Conservation (phyloP, 2,797 vertebrate species). For the Silurus aristotelis region DNA sequence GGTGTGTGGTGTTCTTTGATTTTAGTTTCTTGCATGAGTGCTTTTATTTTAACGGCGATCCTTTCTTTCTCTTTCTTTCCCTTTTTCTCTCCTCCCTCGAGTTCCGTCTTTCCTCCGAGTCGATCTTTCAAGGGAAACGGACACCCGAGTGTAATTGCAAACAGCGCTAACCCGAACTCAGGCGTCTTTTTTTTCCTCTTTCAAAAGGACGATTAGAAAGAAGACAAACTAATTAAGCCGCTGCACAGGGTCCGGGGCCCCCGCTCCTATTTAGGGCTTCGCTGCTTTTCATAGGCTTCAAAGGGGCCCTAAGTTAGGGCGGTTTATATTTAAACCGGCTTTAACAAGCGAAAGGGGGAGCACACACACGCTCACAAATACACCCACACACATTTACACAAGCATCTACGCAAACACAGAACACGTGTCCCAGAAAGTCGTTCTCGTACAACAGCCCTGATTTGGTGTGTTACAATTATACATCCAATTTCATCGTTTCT, state of each 20-base stretch:
- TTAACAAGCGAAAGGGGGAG: conserved; percentile 59
- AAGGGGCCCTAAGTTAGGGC: conserved; percentile 70
- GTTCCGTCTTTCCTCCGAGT: not conserved
- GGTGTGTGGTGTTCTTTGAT: conserved; percentile 43
- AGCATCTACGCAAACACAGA: not conserved
- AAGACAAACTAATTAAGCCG: conserved; percentile 58
- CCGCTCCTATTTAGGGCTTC: conserved; percentile 75
- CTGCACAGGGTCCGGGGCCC: conserved; percentile 57
- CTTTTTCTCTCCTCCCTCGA: not conserved
- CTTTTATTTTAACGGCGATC: conserved; percentile 29
- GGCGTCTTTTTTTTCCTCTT: conserved; percentile 26
- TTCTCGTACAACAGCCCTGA: no score
- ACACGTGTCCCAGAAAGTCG: not conserved
- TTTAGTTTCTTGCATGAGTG: conserved; percentile 42
- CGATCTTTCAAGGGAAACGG: conserved; percentile 47
- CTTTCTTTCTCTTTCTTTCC: not conserved
- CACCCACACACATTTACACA: conserved; percentile 31
- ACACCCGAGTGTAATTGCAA: conserved; percentile 51
- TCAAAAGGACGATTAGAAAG: conserved; percentile 38
- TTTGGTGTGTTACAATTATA: not conserved
- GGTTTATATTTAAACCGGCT: conserved; percentile 76
- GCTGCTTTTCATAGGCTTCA: conserved; percentile 75
- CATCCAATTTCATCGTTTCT: no score
- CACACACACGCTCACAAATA: conserved; percentile 11
- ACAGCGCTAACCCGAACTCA: conserved; percentile 40